These are phyloP conservation scores for Aphidius gifuensis DNA, from an alignment of 1,140 invertebrate species.

Conservation along the genomic window DNA sequence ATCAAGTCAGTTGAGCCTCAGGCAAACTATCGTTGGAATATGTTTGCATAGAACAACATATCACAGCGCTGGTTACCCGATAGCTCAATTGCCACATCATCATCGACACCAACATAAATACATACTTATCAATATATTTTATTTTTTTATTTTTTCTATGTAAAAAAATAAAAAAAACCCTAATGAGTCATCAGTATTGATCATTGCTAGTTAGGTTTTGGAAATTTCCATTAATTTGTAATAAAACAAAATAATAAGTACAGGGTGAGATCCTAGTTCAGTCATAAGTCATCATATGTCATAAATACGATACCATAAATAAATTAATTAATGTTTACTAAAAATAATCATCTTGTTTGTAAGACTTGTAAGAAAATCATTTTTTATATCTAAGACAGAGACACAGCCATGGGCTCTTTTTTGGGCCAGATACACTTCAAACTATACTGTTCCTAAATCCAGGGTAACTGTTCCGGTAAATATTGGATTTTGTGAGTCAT, in stretches of 20 bases:
- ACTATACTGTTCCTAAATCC: constrained; percentile 75
- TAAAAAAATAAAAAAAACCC: too few relatives aligned
- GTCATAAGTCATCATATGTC: too few relatives aligned
- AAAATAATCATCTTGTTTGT: constrained; percentile 71
- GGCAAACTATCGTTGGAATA: too few relatives aligned
- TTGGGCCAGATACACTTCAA: constrained; percentile 78
- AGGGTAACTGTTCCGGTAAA: too few relatives aligned
- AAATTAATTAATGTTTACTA: constrained; percentile 2
- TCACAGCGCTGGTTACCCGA: constrained; percentile 62
- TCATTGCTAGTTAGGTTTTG: not conserved
- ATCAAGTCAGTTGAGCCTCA: not conserved
- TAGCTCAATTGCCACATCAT: constrained; percentile 17
- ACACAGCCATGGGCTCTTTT: too few relatives aligned
- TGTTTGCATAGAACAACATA: constrained; percentile 37
- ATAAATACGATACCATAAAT: too few relatives aligned
- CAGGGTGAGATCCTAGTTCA: too few relatives aligned
- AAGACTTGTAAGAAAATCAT: constrained; percentile 79
- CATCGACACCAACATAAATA: too few relatives aligned
- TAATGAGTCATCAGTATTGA: not conserved
- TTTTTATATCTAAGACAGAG: too few relatives aligned
- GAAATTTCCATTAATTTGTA: not conserved
- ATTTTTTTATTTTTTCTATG: too few relatives aligned
- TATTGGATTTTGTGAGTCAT: constrained; percentile 76
- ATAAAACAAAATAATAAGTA: constrained; percentile 29
- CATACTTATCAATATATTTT: too few relatives aligned